Evolutionary conservation across 1,140 invertebrate genomes (phyloP), one percentile per base, ranked within the genome.

Genomic region (Sipha flava): DNA sequence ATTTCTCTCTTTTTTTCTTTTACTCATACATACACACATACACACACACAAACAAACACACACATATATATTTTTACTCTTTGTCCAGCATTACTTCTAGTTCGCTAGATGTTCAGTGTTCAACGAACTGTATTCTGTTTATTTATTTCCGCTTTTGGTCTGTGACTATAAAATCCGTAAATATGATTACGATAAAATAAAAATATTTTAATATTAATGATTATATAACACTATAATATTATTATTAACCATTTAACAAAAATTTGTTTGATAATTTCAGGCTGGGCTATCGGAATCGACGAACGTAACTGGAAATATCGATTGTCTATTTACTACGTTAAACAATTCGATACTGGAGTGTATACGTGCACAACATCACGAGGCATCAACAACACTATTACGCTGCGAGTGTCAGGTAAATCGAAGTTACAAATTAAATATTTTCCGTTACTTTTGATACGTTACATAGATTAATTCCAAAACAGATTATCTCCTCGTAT

Each of bases 301-400:
- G 93, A 94, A 86, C 88, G 90, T 81, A 90, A 93, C 70, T 91
- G 91, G 85, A 92, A 93, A 83, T 95, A 94, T 86, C 88, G 93
- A 43, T 86, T 95, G 70, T 93, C 92, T 81, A 91, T 95, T 84
- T 92, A 91, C 85, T 94, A 94, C 84, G 91, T 92, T 57, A 93
- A 93, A 83, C 49, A 72, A 21, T 77, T 77, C 23, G 93, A 95
- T 85, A 92, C 92, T 10, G 94, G 94, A 16, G 89, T 90, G 57
- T 95, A 92, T 84, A 95, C 93, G 1, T 96, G 94, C 84, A 89
- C 92, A 2, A 91, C 93, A 0, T 93, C 93, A 0, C 86, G 89
- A 62, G 93, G 93, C 54, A 88, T 91, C 64, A 93, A 91, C 29
- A 94, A 96, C 86, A 93, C 91, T 59, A 90, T 96, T 81, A 86